phyloP scores from a whole-genome alignment of 2,888 invertebrate species.

The Cremastobaeus sp. region DNA sequence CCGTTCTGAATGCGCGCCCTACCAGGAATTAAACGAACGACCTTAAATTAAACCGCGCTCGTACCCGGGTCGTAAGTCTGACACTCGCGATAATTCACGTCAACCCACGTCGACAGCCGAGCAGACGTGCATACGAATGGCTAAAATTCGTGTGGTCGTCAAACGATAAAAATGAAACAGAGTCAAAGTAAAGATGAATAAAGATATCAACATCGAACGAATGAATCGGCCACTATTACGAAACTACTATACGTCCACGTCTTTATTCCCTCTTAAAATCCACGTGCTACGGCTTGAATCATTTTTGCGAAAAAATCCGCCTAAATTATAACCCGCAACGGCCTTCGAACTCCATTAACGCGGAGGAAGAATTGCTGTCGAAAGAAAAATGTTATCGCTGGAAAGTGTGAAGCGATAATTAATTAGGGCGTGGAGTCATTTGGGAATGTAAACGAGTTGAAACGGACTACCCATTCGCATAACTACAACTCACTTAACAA shows the following conservation, averaged over 20 bases:
- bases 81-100: slow-evolving; percentile 76
- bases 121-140: slow-evolving; percentile 73
- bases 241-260: slow-evolving; percentile 32
- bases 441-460: slow-evolving; percentile 73
- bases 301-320: too few species aligned
- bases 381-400: slow-evolving; percentile 27
- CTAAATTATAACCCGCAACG: too few species aligned
- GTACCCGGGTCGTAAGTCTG: slow-evolving; percentile 69
- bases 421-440: slow-evolving; percentile 71
- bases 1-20: slow-evolving; percentile 70
- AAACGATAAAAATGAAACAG: slow-evolving; percentile 60
- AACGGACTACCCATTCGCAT: slow-evolving; percentile 61
- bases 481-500: slow-evolving; percentile 60
- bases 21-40: slow-evolving; percentile 73
- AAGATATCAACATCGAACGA: slow-evolving; percentile 33
- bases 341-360: too few species aligned
- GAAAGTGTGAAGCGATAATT: slow-evolving; percentile 71
- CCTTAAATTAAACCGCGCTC: slow-evolving; percentile 75
- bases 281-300: too few species aligned
- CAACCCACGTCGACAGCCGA: slow-evolving; percentile 69
- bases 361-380: too few species aligned
- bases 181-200: slow-evolving; percentile 40
- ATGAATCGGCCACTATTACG: slow-evolving; percentile 35
- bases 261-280: too few species aligned
- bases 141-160: slow-evolving; percentile 71